Conservation (phyloP, 2,113 vertebrate genomes). For the Pomatorhinus ruficollis region DNA sequence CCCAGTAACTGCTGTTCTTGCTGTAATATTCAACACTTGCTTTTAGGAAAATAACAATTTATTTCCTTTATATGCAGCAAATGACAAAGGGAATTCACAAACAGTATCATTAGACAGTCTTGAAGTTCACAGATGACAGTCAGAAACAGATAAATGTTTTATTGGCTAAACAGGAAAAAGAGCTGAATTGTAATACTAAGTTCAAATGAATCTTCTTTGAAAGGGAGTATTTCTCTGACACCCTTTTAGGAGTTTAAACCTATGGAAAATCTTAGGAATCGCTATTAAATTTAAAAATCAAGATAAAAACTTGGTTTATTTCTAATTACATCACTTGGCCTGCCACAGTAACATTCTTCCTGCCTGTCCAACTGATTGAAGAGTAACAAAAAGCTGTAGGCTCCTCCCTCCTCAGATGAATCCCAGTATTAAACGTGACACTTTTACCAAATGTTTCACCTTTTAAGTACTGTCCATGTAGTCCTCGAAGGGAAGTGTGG, state of each 20-base stretch:
- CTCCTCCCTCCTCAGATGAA: not conserved
- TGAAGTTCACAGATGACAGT: not conserved
- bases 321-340: not conserved
- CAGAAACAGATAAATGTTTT: not conserved
- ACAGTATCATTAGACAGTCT: not conserved
- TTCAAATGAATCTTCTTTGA: not conserved
- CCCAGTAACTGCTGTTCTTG: not conserved
- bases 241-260: not conserved
- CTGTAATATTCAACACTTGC: not conserved
- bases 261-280: not conserved
- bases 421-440: not conserved
- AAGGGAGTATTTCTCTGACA: not conserved
- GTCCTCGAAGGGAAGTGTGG: not conserved
- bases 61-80: not conserved
- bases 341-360: constrained; percentile 3
- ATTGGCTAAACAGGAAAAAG: not conserved
- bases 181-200: not conserved
- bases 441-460: not conserved
- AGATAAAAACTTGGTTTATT: not conserved
- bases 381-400: not conserved
- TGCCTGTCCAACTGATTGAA: not conserved
- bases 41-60: not conserved
- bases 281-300: not conserved
- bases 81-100: not conserved
- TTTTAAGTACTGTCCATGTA: not conserved